These are phyloP conservation scores for Chironomus tepperi DNA, from an alignment of 1,140 invertebrate genomes.

Conservation along the genomic window DNA sequence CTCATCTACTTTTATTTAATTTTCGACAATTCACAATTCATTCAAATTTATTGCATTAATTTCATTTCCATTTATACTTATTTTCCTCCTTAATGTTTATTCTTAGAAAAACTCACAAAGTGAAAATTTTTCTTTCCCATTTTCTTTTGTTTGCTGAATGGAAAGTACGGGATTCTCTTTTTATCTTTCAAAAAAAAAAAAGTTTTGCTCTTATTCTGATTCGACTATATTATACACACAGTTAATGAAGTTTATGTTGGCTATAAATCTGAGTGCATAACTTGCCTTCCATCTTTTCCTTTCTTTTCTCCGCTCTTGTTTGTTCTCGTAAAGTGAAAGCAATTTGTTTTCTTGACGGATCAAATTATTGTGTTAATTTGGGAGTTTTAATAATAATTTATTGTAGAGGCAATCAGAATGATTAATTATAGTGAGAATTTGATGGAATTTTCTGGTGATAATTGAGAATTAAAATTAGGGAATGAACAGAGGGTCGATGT, in stretches of 20 bases:
- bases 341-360: background rate
- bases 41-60: conserved; percentile 23
- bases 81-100: background rate
- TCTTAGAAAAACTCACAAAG: background rate
- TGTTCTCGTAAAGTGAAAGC: background rate
- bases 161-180: background rate
- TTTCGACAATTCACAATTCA: conserved; percentile 20
- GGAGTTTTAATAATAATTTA: too few species aligned
- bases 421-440: too few species aligned
- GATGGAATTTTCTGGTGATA: too few species aligned
- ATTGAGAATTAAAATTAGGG: too few species aligned
- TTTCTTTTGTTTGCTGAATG: background rate
- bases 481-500: too few species aligned
- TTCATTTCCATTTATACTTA: conserved; percentile 16
- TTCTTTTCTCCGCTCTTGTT: background rate
- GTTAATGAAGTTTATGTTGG: conserved; percentile 13
- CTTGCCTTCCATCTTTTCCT: background rate
- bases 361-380: conserved; percentile 14
- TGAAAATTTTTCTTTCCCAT: background rate
- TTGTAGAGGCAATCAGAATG: too few species aligned
- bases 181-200: background rate
- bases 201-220: background rate
- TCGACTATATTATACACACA: background rate
- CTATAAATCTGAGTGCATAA: background rate
- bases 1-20: conserved; percentile 21